A percentile compares a stretch with the other conserved stretches of the same genome.
Evolutionary conservation across 2,113 vertebrate species (phyloP).

Genomic region (Heterochromis multidens): DNA sequence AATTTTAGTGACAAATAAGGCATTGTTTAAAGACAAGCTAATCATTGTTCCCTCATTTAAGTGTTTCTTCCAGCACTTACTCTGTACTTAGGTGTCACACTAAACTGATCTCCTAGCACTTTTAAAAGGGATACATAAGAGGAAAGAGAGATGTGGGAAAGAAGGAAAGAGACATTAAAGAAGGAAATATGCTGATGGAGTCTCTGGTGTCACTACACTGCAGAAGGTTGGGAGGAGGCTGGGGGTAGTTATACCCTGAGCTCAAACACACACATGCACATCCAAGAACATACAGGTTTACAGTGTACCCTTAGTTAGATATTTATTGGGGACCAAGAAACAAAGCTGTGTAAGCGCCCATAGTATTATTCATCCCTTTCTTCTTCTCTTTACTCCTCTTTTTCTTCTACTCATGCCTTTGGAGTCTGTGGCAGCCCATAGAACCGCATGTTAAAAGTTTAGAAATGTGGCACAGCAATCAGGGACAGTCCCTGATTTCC

Average conservation of each 20-base stretch:
- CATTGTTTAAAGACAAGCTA: not conserved
- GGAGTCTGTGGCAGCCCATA: not conserved
- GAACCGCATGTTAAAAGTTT: not conserved
- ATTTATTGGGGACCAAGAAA: not conserved
- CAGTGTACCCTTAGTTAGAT: not conserved
- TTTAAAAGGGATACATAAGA: not conserved
- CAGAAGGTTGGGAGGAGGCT: not conserved
- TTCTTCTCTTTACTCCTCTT: no score
- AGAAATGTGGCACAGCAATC: not conserved
- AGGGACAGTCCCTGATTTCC: not conserved
- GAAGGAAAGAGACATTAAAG: slow-evolving; percentile 4
- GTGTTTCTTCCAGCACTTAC: not conserved
- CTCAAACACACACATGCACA: not conserved
- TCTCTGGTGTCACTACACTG: slow-evolving; percentile 28
- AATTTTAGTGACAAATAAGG: not conserved
- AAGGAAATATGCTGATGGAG: not conserved
- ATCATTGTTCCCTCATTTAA: not conserved
- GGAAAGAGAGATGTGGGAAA: not conserved
- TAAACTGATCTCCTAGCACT: not conserved
- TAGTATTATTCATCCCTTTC: not conserved
- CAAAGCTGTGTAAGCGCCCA: not conserved
- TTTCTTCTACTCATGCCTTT: not conserved
- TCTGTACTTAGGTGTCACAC: not conserved
- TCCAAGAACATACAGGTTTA: not conserved
- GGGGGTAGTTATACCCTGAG: not conserved